These are phyloP conservation scores for Ptilorrhoa leucosticta DNA, from an alignment of 2,113 vertebrate species.

Conservation along the genomic window DNA sequence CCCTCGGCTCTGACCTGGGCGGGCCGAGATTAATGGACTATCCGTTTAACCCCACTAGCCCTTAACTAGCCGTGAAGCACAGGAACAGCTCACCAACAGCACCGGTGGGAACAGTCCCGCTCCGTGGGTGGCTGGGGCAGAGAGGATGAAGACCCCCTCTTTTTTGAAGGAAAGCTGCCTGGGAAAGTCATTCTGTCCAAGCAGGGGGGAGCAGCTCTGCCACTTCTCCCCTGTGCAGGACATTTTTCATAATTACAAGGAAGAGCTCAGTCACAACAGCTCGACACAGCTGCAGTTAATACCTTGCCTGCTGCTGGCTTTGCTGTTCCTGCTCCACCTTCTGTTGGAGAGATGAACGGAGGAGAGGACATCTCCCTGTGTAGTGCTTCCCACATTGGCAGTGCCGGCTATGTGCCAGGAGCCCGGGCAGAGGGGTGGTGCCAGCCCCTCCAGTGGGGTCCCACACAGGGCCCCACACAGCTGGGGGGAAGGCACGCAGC, in stretches of 20 bases:
- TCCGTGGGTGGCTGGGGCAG: conserved; percentile 48
- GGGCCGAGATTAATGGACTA: conserved; percentile 38
- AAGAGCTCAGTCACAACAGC: conserved; percentile 25
- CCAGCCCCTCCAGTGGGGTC: background rate
- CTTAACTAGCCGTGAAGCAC: conserved; percentile 42
- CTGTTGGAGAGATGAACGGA: background rate
- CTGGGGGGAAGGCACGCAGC: background rate
- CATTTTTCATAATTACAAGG: conserved; percentile 62
- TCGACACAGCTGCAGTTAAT: conserved; percentile 20
- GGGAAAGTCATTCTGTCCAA: conserved; percentile 48
- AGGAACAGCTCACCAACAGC: conserved; percentile 10
- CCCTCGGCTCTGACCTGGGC: background rate
- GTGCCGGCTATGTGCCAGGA: background rate
- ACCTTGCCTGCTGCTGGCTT: background rate
- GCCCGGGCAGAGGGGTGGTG: background rate
- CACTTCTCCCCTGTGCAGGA: conserved; percentile 2
- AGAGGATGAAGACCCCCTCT: background rate
- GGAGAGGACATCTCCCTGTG: background rate
- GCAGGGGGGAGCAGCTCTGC: conserved; percentile 16
- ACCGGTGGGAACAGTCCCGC: background rate
- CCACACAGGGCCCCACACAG: background rate
- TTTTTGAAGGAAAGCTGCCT: conserved; percentile 11
- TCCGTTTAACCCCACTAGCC: conserved; percentile 56
- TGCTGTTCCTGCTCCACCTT: background rate
- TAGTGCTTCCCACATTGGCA: rapidly evolving